Evolutionary conservation across 2,888 invertebrate genomes (phyloP).

Genomic region (Eilema griseolum): DNA sequence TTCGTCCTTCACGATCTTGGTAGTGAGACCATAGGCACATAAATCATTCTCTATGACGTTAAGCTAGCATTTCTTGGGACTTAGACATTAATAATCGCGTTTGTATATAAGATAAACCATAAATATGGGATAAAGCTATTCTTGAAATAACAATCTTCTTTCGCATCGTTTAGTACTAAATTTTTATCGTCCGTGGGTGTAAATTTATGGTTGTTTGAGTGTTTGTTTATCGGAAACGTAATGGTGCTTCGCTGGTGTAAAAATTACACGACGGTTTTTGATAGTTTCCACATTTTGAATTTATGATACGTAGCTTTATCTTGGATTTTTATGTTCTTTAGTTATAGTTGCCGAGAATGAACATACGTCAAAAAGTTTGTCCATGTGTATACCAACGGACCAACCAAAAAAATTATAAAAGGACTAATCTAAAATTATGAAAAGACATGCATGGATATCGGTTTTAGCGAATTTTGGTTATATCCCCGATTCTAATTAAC

Average conservation of each 20-base stretch:
- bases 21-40: no score
- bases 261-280: constrained; percentile 2
- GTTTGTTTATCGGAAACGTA: neutral
- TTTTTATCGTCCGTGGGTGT: neutral
- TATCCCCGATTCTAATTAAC: no score
- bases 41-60: no score
- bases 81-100: no score
- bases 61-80: no score
- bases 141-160: neutral
- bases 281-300: constrained; percentile 2
- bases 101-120: neutral
- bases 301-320: neutral
- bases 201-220: neutral
- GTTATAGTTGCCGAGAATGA: neutral
- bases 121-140: neutral
- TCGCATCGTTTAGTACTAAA: neutral
- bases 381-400: no score
- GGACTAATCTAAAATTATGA: no score
- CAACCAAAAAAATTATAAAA: no score
- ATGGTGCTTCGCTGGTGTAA: neutral
- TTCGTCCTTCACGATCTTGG: no score
- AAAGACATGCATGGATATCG: no score
- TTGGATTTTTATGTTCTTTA: neutral
- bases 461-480: no score
- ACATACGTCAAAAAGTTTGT: no score